phyloP scores from a whole-genome alignment of 2,113 vertebrate genomes.

The Mugil cephalus region DNA sequence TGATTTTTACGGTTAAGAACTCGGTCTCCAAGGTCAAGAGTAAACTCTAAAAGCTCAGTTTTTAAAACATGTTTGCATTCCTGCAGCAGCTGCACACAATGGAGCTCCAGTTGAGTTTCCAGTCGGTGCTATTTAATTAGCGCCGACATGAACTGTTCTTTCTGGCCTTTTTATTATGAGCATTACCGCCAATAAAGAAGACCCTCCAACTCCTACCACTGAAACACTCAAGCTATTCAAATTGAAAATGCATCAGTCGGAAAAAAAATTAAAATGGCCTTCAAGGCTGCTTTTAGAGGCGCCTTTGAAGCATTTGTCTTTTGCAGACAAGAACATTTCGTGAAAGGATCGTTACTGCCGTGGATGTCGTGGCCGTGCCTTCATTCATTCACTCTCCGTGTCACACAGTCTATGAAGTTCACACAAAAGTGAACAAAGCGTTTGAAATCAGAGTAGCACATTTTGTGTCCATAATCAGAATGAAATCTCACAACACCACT shows the following conservation, averaged over 20 bases:
- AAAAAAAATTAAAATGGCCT: background rate
- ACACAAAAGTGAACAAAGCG: background rate
- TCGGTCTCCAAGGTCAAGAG: background rate
- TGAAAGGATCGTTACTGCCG: background rate
- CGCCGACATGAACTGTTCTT: conserved; percentile 5
- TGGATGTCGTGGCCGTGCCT: background rate
- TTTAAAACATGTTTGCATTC: background rate
- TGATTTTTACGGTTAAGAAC: background rate
- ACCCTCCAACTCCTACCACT: background rate
- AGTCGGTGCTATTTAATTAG: conserved; percentile 14
- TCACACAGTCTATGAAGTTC: background rate
- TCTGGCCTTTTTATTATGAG: conserved; percentile 1
- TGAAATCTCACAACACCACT: background rate
- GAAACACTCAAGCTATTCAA: background rate
- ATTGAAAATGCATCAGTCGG: background rate
- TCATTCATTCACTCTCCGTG: background rate
- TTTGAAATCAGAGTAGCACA: background rate
- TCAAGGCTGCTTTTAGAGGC: background rate
- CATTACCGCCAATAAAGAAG: conserved; percentile 11
- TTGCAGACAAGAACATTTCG: background rate
- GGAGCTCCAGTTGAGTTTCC: conserved; percentile 2
- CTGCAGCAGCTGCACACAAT: conserved; percentile 29
- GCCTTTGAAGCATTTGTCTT: background rate
- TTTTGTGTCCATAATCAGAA: background rate
- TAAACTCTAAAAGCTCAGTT: conserved; percentile 15